A percentile compares a stretch with the other conserved stretches of the same genome.
phyloP scores from a whole-genome alignment of 2,113 vertebrate genomes.

The Nerophis ophidion region DNA sequence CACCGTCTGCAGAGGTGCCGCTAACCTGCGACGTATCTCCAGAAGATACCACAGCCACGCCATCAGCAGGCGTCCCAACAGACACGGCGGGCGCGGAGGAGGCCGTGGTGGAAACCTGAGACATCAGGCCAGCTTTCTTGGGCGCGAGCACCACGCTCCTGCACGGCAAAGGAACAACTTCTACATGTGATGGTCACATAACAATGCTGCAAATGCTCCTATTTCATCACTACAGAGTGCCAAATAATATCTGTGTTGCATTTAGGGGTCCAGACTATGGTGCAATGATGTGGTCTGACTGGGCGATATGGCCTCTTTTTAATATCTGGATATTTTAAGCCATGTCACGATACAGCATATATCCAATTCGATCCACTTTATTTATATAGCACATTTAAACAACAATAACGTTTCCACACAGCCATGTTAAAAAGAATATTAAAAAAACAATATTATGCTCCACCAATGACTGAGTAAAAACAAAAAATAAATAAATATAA shows the following conservation, averaged over 20 bases:
- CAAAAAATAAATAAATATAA: no score
- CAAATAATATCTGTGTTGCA: no score
- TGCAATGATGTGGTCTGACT: not conserved
- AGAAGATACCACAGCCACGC: slow-evolving; percentile 87
- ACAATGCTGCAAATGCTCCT: not conserved
- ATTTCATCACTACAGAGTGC: not conserved
- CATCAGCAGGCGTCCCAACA: slow-evolving; percentile 64
- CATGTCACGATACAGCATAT: no score
- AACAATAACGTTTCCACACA: no score
- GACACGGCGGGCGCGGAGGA: slow-evolving; percentile 54
- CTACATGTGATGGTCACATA: not conserved
- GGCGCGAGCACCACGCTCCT: slow-evolving; percentile 92
- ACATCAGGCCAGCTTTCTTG: slow-evolving; percentile 71
- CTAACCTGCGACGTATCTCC: slow-evolving; percentile 72
- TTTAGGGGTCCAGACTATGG: not conserved
- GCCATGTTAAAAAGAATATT: no score
- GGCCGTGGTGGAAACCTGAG: slow-evolving; percentile 42
- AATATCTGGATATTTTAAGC: no score
- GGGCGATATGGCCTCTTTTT: no score
- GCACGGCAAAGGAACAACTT: slow-evolving; percentile 12
- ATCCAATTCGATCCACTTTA: no score
- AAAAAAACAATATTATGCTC: no score
- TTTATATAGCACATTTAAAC: no score
- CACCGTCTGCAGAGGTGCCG: slow-evolving; percentile 68
- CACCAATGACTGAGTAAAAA: no score